phyloP scores from a whole-genome alignment of 2,113 vertebrate genomes.

The Equus quagga region DNA sequence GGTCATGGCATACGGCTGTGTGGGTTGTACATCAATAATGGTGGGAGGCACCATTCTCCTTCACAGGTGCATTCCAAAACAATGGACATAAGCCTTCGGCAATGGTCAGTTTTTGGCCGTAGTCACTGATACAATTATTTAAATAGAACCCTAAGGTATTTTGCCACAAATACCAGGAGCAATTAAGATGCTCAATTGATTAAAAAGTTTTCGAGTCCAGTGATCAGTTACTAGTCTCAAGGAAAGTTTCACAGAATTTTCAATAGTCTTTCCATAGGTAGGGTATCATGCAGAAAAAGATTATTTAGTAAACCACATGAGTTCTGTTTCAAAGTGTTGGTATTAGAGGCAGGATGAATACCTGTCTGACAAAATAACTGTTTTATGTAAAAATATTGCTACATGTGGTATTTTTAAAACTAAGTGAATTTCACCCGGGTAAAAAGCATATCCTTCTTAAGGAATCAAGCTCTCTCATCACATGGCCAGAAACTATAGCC shows the following conservation, averaged over 20 bases:
- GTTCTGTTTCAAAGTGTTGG: neutral
- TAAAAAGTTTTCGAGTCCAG: neutral
- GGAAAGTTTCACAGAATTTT: neutral
- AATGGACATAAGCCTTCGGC: neutral
- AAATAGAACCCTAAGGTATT: neutral
- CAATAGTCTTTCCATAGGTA: neutral
- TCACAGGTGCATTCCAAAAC: neutral
- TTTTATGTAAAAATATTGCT: neutral
- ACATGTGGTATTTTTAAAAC: neutral
- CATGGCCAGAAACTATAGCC: neutral
- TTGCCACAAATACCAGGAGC: neutral
- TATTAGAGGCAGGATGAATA: neutral
- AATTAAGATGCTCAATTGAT: neutral
- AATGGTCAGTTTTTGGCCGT: neutral
- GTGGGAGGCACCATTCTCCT: neutral
- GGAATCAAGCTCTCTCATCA: neutral
- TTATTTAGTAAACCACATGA: neutral
- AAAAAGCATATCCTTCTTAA: neutral
- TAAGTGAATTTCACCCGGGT: neutral
- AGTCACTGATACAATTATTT: neutral
- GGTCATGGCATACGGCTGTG: accelerated
- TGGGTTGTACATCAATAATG: neutral
- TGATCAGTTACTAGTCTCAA: neutral
- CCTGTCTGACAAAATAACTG: neutral
- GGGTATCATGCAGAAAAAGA: neutral